phyloP scores from a whole-genome alignment of 2,888 invertebrate genomes.

The Stratiomys singularior region DNA sequence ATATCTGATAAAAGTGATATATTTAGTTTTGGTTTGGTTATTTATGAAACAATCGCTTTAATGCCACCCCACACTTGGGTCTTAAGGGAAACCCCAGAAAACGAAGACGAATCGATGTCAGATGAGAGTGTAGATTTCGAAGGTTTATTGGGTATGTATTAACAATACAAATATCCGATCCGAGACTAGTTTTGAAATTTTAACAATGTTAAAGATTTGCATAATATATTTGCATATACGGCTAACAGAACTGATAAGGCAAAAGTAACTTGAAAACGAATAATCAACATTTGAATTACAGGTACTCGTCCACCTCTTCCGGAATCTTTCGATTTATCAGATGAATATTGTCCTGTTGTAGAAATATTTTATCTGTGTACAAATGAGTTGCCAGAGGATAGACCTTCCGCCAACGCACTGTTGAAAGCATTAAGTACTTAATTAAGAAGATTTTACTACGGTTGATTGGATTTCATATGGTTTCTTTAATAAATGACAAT shows the following conservation, averaged over 20 bases:
- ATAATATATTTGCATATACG: no score
- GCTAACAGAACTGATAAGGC: no score
- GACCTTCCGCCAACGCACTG: conserved; percentile 71
- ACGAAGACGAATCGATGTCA: conserved; percentile 51
- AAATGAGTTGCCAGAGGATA: conserved; percentile 68
- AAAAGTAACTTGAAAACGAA: no score
- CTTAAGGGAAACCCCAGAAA: conserved; percentile 58
- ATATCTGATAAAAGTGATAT: conserved; percentile 81
- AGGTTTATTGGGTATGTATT: conserved; percentile 6
- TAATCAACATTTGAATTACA: conserved; percentile 57
- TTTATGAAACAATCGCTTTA: conserved; percentile 85
- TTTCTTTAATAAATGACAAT: no score
- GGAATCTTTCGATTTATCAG: conserved; percentile 68
- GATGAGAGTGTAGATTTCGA: neutral
- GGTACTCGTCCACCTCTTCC: conserved; percentile 80
- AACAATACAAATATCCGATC: neutral
- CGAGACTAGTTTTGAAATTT: no score
- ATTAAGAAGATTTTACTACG: neutral
- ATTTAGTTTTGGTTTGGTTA: conserved; percentile 80
- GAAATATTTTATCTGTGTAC: conserved; percentile 80
- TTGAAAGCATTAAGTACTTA: conserved; percentile 56
- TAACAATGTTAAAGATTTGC: no score
- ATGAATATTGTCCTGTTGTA: conserved; percentile 73
- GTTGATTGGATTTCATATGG: no score
- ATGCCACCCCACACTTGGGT: conserved; percentile 72